phyloP scores from a whole-genome alignment of 2,888 invertebrate genomes.

The Drosophila maculinotata region DNA sequence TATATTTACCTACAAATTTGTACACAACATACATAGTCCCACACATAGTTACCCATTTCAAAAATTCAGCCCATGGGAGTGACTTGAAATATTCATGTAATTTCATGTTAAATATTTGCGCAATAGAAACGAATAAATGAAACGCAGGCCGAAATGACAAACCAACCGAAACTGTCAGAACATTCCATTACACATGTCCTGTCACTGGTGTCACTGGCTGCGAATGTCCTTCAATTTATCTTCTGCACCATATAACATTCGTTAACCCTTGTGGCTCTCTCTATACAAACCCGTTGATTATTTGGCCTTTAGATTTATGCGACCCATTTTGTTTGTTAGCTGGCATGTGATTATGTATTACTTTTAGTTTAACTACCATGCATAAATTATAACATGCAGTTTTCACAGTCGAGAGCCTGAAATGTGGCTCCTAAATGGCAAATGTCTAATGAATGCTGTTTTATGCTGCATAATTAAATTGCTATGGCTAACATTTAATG shows the following conservation, averaged over 20 bases:
- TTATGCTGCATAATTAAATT: conserved; percentile 25
- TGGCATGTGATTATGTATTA: conserved; percentile 44
- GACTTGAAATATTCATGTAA: conserved; percentile 70
- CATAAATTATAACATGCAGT: conserved; percentile 45
- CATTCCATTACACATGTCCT: conserved; percentile 60
- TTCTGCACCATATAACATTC: conserved; percentile 25
- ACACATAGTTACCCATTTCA: conserved; percentile 25
- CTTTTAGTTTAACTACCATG: conserved; percentile 54
- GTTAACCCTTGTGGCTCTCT: neutral
- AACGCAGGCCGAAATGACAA: conserved; percentile 36
- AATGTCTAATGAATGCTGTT: conserved; percentile 24
- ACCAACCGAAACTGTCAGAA: conserved; percentile 27
- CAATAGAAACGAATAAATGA: conserved; percentile 44
- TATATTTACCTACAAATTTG: conserved; percentile 42
- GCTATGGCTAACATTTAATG: conserved; percentile 9
- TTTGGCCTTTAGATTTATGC: conserved; percentile 35
- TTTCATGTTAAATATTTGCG: conserved; percentile 66
- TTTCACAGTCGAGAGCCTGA: conserved; percentile 16
- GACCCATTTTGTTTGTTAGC: conserved; percentile 10
- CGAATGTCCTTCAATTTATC: conserved; percentile 65
- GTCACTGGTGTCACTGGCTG: conserved; percentile 19
- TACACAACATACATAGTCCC: too few species aligned
- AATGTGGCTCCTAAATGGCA: conserved; percentile 21
- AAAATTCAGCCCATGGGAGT: conserved; percentile 32
- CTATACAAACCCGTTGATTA: conserved; percentile 18